A percentile compares a stretch with the other conserved stretches of the same genome.
phyloP scores from a whole-genome alignment of 2,888 invertebrate species.

The Seira sanloemensis region DNA sequence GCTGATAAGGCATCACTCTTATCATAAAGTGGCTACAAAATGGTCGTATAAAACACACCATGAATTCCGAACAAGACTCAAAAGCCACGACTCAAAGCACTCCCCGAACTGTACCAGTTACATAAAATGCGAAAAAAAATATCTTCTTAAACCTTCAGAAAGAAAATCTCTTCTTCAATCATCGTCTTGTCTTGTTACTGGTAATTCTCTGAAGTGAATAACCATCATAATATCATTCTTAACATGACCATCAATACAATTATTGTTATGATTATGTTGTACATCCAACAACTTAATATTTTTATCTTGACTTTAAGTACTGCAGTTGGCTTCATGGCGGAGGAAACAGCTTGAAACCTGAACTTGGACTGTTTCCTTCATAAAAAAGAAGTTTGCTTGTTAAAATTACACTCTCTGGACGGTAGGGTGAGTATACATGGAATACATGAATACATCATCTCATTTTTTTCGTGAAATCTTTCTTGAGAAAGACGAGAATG shows the following conservation, averaged over 20 bases:
- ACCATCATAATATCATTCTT: constrained; percentile 22
- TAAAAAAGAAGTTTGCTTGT: no score
- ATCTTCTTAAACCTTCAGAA: no score
- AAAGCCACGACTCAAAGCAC: no score
- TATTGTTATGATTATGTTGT: constrained; percentile 22
- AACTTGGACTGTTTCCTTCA: no score
- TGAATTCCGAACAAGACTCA: no score
- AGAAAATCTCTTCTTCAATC: background rate
- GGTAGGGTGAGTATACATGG: constrained; percentile 15
- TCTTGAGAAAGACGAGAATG: no score
- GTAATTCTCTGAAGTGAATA: no score
- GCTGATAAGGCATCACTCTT: constrained; percentile 26
- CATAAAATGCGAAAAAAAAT: constrained; percentile 4
- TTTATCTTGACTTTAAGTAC: constrained; percentile 2
- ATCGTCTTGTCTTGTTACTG: constrained; percentile 3
- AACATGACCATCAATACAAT: background rate
- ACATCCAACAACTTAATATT: constrained; percentile 33
- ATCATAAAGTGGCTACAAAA: constrained; percentile 33
- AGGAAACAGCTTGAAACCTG: constrained; percentile 55
- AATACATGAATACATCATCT: background rate
- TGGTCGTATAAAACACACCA: constrained; percentile 36
- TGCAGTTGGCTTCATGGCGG: background rate
- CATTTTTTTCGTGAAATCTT: constrained; percentile 11
- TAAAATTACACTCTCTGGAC: no score
- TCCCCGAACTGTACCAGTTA: no score